Evolutionary conservation across 53 echinoderm and acorn worm species (phyloP), one percentile per base, ranked within the genome.

Genomic region (Echinometra lucunter): DNA sequence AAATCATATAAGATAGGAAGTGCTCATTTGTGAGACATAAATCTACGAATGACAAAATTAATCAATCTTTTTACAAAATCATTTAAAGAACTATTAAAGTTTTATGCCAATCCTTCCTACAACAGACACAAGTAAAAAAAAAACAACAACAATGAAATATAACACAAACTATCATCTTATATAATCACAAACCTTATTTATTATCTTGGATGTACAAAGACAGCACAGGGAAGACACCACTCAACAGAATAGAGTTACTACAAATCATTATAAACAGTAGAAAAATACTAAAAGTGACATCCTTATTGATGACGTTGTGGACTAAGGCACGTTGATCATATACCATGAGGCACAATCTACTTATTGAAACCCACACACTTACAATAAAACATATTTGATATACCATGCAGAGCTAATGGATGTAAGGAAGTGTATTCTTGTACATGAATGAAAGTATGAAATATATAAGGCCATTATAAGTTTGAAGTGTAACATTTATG

Each of bases 241-340:
- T 7, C n/a, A 85, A 49, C 28, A 85, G 85, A 85, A 47, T 85
- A 42, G 44, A 81, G 9, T 85, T 30, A 85, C 85, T 85, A 85
- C 78, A 49, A 85, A 85, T 85, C 27, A 28, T 85, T 85, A 85
- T 12, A 44, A 11, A 53, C 85, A 85, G 30, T 85, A 85, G 85
- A 85, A 85, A 85, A 85, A 49, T 85, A 85, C 85, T 49, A 53
- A 85, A 85, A 85, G n/a, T n/a, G n/a, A n/a, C n/a, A n/a, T n/a
- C n/a, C n/a, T n/a, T n/a, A n/a, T n/a, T n/a, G n/a, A n/a, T n/a
- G n/a, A n/a, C n/a, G 78, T 12, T 78, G 17, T 78, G 28, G 85
- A 85, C 45, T 83, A 83, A 85, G 85, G 85, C 85, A 85, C 53
- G 28, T 25, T 9, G 2, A 45, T 11, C 27, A 40, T 42, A 19